A percentile compares a stretch with the other conserved stretches of the same genome.
Evolutionary conservation across 2,888 invertebrate species (phyloP).

Genomic region (Leptogaster cylindrica): DNA sequence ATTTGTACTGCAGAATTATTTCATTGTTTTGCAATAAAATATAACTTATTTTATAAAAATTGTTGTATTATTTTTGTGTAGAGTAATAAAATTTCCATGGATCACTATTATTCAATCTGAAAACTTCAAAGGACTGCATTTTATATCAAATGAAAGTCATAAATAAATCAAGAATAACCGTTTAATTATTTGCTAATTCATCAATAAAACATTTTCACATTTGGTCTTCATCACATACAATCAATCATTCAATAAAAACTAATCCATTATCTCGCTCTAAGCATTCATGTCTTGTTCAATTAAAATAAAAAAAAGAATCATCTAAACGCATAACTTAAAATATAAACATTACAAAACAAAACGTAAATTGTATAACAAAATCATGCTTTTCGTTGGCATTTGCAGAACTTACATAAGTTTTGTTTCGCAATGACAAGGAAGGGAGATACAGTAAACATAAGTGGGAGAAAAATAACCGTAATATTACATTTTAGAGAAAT

Average conservation of each 20-base stretch:
- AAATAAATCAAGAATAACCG: slow-evolving; percentile 10
- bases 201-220: slow-evolving; percentile 35
- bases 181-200: slow-evolving; percentile 26
- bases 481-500: slow-evolving; percentile 24
- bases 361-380: slow-evolving; percentile 22
- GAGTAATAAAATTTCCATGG: too few species aligned
- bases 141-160: neutral
- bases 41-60: slow-evolving; percentile 30
- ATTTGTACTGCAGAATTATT: slow-evolving; percentile 31
- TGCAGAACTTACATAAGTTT: too few species aligned
- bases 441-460: too few species aligned
- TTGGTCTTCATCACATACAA: slow-evolving; percentile 47
- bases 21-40: slow-evolving; percentile 35
- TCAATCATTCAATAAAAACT: slow-evolving; percentile 31
- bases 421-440: too few species aligned
- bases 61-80: neutral
- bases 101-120: neutral
- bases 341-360: slow-evolving; percentile 31
- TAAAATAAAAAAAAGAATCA: too few species aligned
- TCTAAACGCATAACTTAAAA: slow-evolving; percentile 16
- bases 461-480: too few species aligned
- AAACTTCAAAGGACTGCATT: neutral
- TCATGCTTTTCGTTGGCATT: too few species aligned
- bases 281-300: slow-evolving; percentile 13
- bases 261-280: slow-evolving; percentile 1